A percentile compares a stretch with the other conserved stretches of the same genome.
Conservation (phyloP, 2,113 vertebrate genomes). For the Notechis scutatus region DNA sequence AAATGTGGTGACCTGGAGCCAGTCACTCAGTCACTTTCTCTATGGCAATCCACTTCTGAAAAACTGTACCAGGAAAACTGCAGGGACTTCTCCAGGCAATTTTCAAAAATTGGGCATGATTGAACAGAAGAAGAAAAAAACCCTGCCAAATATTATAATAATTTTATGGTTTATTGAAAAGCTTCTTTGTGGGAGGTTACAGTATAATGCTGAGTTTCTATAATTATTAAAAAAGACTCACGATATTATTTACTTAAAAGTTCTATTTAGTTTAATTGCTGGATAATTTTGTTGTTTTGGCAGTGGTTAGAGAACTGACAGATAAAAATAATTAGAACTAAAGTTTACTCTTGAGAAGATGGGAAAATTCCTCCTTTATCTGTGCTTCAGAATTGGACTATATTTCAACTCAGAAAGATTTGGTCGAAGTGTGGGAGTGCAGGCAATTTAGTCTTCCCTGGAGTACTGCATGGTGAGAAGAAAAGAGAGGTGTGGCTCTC, state of each 20-base stretch:
- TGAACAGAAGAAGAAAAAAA: not conserved
- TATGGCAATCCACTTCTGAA: not conserved
- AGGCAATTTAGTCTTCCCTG: constrained; percentile 47
- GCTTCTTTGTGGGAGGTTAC: constrained; percentile 30
- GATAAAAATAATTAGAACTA: not conserved
- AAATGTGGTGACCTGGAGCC: not conserved
- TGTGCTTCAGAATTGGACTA: constrained; percentile 6
- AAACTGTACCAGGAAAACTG: not conserved
- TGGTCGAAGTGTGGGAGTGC: constrained; percentile 8
- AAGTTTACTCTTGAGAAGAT: not conserved
- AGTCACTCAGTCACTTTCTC: not conserved
- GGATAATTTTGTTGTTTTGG: not conserved
- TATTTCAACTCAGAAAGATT: not conserved
- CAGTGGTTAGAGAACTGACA: not conserved
- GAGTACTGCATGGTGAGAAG: constrained; percentile 41
- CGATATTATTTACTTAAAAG: constrained; percentile 36
- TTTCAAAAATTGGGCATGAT: not conserved
- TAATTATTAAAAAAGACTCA: constrained; percentile 10
- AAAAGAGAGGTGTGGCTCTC: constrained; percentile 52
- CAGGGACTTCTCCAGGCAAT: not conserved
- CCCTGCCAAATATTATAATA: constrained; percentile 2
- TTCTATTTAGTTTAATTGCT: constrained; percentile 31
- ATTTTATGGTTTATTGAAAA: constrained; percentile 28
- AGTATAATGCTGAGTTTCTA: not conserved
- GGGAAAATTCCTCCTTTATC: not conserved